Evolutionary conservation across 2,888 invertebrate species (phyloP), one percentile per base, ranked within the genome.

Genomic region (Plagodis pulveraria): DNA sequence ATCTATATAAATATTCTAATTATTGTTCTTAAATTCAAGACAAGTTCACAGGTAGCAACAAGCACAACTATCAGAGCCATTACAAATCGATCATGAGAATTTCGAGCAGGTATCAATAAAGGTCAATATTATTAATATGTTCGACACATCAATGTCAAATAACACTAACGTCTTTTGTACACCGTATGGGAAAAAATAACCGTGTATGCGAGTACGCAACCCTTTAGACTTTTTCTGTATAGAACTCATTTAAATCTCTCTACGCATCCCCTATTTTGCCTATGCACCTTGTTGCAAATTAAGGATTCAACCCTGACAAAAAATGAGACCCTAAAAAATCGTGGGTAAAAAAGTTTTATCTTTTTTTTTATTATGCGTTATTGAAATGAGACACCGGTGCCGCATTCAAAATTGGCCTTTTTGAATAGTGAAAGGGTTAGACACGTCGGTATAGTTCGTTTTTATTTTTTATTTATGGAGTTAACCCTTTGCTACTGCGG

Each of bases 261-360:
- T 75, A 73, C 76, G 73, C 81, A 84, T 80, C 83, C 89, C 87
- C 84, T 86, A 82, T 83, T 74, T 85, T 84, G 85, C 81, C 79
- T 84, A 88, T 92, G 91, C 91, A 92, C 92, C 92, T 92, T 91
- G 92, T 91, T 90, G 91, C 92, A 91, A 92, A 92, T 92, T 91
- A 91, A 89, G 87, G 87, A 89, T 89, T 84, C 87, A 85, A 84
- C 81, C 77, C 45, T 56, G 64, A 77, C 78, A 79, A 90, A 89
- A 89, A 90, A 86, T 72, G 83, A 88, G 84, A 90, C 91, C 92
- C 91, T 82, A 87, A 88, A 89, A 78, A 74, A 49, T 81, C 91
- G 91, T 91, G 91, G 89, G 91, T 91, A 91, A 89, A 89, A 89
- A 85, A 74, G 78, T 87, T 89, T 88, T 89, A 87, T 89, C 86